phyloP scores from a whole-genome alignment of 2,888 invertebrate species.

The Masnerella sp. region DNA sequence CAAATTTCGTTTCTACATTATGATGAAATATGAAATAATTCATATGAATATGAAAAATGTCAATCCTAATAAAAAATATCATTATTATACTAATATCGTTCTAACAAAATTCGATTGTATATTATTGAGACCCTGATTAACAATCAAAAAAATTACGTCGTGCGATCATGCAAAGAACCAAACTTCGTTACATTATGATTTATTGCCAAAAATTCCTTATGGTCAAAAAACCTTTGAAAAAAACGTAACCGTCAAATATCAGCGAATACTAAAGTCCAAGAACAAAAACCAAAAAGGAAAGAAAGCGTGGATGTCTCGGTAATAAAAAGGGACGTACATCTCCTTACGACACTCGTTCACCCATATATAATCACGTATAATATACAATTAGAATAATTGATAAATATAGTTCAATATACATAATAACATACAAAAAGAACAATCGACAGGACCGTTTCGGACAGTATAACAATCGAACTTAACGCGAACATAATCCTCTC shows the following conservation, averaged over 20 bases:
- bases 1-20: too few species aligned
- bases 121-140: too few species aligned
- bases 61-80: too few species aligned
- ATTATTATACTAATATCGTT: too few species aligned
- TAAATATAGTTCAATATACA: conserved; percentile 59
- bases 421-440: conserved; percentile 57
- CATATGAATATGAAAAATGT: too few species aligned
- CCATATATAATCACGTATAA: conserved; percentile 57
- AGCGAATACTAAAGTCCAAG: conserved; percentile 29
- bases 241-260: conserved; percentile 20
- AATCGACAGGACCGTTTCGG: conserved; percentile 36
- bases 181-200: conserved; percentile 44
- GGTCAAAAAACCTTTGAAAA: conserved; percentile 45
- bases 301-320: conserved; percentile 37
- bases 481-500: conserved; percentile 32
- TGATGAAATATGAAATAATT: too few species aligned
- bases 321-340: conserved; percentile 49
- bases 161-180: too few species aligned
- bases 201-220: conserved; percentile 49
- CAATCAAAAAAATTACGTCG: too few species aligned
- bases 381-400: conserved; percentile 56
- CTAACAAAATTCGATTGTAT: too few species aligned
- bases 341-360: conserved; percentile 50
- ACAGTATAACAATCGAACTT: conserved; percentile 51
- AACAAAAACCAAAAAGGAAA: conserved; percentile 15